Percentiles rank a stretch among this genome's conserved stretches.
Evolutionary conservation across 2,113 vertebrate genomes (phyloP).

Genomic region (Chloropsis cyanopogon): DNA sequence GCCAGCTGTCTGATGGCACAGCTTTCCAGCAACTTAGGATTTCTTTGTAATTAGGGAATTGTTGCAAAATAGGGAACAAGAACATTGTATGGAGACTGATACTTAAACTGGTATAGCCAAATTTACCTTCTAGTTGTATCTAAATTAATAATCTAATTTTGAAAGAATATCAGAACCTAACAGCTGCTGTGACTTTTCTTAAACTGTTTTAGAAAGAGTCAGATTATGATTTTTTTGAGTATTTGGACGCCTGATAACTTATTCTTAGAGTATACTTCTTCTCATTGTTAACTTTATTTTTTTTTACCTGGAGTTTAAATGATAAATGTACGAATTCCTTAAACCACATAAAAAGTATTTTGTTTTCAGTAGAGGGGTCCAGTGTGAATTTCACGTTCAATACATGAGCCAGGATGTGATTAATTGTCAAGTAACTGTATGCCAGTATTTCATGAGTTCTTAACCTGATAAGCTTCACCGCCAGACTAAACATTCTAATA

Average conservation of each 20-base stretch:
- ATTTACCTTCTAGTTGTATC: constrained; percentile 8
- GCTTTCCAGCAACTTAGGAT: background rate
- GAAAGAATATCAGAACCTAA: background rate
- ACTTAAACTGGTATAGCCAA: background rate
- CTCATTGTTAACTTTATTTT: background rate
- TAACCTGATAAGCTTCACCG: background rate
- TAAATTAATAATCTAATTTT: constrained; percentile 51
- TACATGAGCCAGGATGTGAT: background rate
- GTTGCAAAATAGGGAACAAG: background rate
- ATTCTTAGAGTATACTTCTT: background rate
- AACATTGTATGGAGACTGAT: background rate
- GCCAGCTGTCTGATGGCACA: background rate
- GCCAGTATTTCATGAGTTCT: background rate
- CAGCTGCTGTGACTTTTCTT: constrained; percentile 20
- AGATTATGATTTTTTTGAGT: background rate
- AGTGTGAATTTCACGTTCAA: background rate
- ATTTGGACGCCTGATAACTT: background rate
- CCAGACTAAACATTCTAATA: background rate
- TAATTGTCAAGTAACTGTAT: background rate
- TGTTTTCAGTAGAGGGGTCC: background rate
- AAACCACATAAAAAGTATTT: background rate
- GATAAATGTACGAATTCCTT: background rate
- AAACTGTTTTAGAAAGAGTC: background rate
- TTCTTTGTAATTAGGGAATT: background rate
- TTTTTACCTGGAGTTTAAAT: background rate